Base-by-base conservation (phyloP, 2,888 invertebrate species). In the Drosophila koepferae region DNA sequence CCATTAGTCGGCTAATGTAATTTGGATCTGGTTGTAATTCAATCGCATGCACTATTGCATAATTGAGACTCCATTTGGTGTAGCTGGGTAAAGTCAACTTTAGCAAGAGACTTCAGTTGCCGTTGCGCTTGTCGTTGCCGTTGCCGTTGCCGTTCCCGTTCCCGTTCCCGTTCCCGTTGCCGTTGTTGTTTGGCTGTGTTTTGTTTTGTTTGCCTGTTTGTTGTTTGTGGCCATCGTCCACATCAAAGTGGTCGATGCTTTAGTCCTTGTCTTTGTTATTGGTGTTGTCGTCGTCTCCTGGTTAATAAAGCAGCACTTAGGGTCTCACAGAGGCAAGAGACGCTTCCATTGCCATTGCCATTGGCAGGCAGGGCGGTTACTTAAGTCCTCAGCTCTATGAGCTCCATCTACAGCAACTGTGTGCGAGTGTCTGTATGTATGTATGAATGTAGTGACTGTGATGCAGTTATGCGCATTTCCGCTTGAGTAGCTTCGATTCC, bases 381-480 rank as follows among this genome's bases (percentile, higher is more conserved):
- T 80, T 84, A 76, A 70, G 71, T 53, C 66, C 60, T 60, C n/a
- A 66, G 64, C 75, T 58, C 49, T 28, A 28, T 28, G 44, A 38
- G 36, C 51, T 65, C 40, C 8, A 10, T 51, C 46, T 49, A 28
- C 31, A 46, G 60, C 49, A 55, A 28, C 51, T 49, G 56, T 48
- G 44, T 60, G 63, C 38, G 31, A 54, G 18, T 70, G 53, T 54
- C 14, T 38, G 38, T 46, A 55, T 48, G 44, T 62, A 60, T 36
- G 34, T 56, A 18, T 54, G 59, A 69, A 59, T 61, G 63, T 63
- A 61, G 46, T 65, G 56, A 66, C 76, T 72, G 73, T 80, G 82
- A 80, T 84, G 89, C 89, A 88, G 86, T 88, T 88, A 86, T 88
- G 88, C 79, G 76, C 86, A 85, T 82, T 88, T 85, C 79, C 81